Evolutionary conservation across 92 coral and sea anemone genomes (phyloP), one percentile per base, ranked within the genome.

Genomic region (Siderastrea siderea): DNA sequence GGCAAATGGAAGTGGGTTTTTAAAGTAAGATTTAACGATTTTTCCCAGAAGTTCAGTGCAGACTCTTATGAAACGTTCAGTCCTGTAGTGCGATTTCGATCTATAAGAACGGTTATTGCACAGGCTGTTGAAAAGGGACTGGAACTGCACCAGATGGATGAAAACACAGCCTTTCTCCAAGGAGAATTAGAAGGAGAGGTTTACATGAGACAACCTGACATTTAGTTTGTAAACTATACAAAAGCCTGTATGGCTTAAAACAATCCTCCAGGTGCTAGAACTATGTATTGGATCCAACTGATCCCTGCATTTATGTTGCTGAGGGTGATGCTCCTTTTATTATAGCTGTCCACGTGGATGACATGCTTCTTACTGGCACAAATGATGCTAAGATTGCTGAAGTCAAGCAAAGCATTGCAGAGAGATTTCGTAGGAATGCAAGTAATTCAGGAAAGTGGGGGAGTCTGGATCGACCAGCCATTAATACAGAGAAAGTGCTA

Each of bases 71-170:
- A 93, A 57, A 92, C 91, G 15, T 92, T 88, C 52, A 65, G 83
- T 58, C 91, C 95, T 38, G 91, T 82, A 6, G 93, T 82, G 71
- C 93, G 91, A 43, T 85, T 85, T 75, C 91, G 80, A 82, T 84
- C 90, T 13, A 38, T 75, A 74, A 60, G 95, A 69, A 89, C 95
- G 60, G 85, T 85, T 2, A 74, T 92, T 81, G 89, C 67, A 74
- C 16, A 85, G 60, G 48, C 93, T 81, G 89, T 77, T 60, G 17
- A 86, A 54, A 77, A 85, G n/a, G 91, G 91, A 49, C 82, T 81
- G 68, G 82, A 93, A 84, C 52, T 93, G 86, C 93, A 86, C 52
- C 95, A 93, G n/a, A 89, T 89, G 91, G 93, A 90, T 86, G 95
- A 89, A 8, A 78, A 61, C 8, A 79, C 93, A 3, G 94, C 92